phyloP scores from a whole-genome alignment of 1,140 invertebrate genomes.

The Bombus vancouverensis region DNA sequence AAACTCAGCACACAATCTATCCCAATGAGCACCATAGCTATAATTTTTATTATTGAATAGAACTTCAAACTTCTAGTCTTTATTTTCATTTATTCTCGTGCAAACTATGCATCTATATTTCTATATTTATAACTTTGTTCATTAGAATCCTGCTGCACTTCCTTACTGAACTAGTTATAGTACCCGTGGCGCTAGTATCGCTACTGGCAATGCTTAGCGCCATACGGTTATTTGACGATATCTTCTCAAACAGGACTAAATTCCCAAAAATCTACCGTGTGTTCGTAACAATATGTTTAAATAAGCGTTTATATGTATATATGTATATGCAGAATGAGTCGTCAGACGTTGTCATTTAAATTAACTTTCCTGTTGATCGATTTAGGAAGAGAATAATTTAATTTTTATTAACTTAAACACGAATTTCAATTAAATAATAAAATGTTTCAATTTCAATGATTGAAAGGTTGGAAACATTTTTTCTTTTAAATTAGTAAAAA shows the following conservation, averaged over 20 bases:
- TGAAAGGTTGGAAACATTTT: background rate
- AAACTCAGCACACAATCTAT: too few relatives aligned
- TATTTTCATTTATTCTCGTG: background rate
- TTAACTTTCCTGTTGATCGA: background rate
- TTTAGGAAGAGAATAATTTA: background rate
- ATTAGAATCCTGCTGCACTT: background rate
- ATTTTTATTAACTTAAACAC: background rate
- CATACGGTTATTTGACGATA: background rate
- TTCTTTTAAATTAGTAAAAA: background rate
- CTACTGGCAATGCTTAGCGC: too few relatives aligned
- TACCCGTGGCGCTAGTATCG: background rate
- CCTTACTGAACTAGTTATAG: background rate
- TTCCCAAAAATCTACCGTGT: background rate
- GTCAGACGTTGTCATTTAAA: background rate
- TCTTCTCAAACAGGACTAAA: background rate
- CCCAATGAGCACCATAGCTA: too few relatives aligned
- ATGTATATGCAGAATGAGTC: background rate
- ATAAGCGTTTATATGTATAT: background rate
- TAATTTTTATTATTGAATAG: background rate
- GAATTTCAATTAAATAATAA: background rate
- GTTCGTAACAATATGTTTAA: constrained; percentile 2
- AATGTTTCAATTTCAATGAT: background rate
- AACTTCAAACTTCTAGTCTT: background rate
- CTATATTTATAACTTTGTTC: background rate
- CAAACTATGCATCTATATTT: background rate